Percentiles rank a stretch among this genome's conserved stretches.
phyloP scores from a whole-genome alignment of 1,140 invertebrate genomes.

The Melitaea cinxia region DNA sequence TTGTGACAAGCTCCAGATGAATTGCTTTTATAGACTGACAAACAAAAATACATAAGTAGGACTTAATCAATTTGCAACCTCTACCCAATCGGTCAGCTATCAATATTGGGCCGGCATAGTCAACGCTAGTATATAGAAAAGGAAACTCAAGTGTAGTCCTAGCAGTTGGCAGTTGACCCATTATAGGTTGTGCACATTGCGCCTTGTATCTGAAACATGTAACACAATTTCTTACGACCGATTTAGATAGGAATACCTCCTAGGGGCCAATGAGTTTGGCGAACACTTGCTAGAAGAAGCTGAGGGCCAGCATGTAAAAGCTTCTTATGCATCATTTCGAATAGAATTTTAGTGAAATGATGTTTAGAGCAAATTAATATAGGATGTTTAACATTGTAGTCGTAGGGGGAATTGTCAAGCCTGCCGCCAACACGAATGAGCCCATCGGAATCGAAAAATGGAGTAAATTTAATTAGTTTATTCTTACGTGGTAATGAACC shows the following conservation, averaged over 20 bases:
- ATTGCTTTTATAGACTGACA: not conserved
- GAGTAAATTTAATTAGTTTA: constrained; percentile 21
- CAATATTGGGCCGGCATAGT: constrained; percentile 8
- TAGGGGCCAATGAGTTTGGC: constrained; percentile 11
- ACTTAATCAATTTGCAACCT: constrained; percentile 8
- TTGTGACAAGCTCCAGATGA: constrained; percentile 6
- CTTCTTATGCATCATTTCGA: constrained; percentile 23
- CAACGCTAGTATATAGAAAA: not conserved
- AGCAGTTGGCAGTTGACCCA: constrained; percentile 1
- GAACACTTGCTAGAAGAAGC: constrained; percentile 14
- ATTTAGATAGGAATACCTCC: constrained; percentile 11
- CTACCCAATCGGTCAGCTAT: constrained; percentile 1
- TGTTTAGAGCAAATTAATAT: constrained; percentile 19
- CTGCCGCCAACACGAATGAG: constrained; percentile 18
- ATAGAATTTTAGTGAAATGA: constrained; percentile 29
- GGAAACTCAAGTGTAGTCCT: not conserved
- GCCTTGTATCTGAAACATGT: constrained; percentile 14
- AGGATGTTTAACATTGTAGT: constrained; percentile 26
- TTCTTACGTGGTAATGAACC: constrained; percentile 23
- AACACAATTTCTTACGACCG: not conserved
- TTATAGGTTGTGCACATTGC: constrained; percentile 5
- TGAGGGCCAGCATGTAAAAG: constrained; percentile 34
- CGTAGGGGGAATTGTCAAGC: constrained; percentile 12
- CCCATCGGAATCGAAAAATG: constrained; percentile 17
- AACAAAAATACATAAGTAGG: constrained; percentile 5